Evolutionary conservation across 2,113 vertebrate genomes (phyloP).

Genomic region (Trematomus loennbergii): DNA sequence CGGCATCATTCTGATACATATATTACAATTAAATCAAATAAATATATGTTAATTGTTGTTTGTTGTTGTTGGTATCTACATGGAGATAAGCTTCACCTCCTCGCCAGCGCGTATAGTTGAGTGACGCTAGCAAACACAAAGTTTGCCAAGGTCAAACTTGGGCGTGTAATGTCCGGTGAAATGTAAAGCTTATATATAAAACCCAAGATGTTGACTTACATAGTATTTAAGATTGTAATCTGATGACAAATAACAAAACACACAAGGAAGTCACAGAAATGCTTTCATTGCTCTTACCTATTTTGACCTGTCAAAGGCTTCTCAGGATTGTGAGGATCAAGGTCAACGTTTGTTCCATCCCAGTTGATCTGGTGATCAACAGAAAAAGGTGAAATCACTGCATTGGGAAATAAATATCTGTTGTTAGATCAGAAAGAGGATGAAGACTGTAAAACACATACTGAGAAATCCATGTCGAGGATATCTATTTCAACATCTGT

Average conservation of each 20-base stretch:
- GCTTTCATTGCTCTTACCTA: constrained; percentile 59
- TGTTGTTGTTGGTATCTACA: too few relatives aligned
- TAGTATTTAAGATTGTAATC: too few relatives aligned
- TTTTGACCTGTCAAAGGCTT: constrained; percentile 76
- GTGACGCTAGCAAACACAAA: too few relatives aligned
- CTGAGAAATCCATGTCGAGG: constrained; percentile 71
- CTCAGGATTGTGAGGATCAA: constrained; percentile 72
- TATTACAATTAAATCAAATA: too few relatives aligned
- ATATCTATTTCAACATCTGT: constrained; percentile 60
- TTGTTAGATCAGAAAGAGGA: background rate
- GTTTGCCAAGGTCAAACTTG: too few relatives aligned
- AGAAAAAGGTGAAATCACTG: background rate
- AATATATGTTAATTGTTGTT: too few relatives aligned
- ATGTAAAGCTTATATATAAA: too few relatives aligned
- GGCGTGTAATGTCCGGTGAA: too few relatives aligned
- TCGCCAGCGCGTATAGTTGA: too few relatives aligned
- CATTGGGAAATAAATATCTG: background rate
- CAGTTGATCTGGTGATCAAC: constrained; percentile 78
- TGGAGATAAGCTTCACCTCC: too few relatives aligned
- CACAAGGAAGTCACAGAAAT: background rate
- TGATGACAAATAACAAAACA: background rate
- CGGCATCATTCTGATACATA: too few relatives aligned
- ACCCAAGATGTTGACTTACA: too few relatives aligned
- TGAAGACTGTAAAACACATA: constrained; percentile 63
- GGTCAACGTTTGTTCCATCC: constrained; percentile 53